Conservation (phyloP, 1,140 invertebrate species). For the Carcinoscorpius rotundicauda region DNA sequence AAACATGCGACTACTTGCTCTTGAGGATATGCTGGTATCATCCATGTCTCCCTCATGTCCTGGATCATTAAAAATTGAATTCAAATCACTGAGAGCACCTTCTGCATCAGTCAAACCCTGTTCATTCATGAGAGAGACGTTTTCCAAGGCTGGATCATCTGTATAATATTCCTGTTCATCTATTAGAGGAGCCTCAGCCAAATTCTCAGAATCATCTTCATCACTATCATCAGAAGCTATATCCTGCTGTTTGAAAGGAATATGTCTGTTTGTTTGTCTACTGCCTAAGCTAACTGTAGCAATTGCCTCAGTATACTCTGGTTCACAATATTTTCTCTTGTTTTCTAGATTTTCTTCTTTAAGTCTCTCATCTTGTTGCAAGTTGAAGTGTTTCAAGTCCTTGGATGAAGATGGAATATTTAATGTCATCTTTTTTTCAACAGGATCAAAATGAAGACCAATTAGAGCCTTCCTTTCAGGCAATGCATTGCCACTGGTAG, state of each 20-base stretch:
- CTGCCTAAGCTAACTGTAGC: too few relatives aligned
- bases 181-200: constrained; percentile 49
- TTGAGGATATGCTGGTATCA: constrained; percentile 55
- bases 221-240: neutral
- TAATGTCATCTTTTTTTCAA: too few relatives aligned
- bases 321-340: too few relatives aligned
- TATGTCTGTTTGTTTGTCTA: too few relatives aligned
- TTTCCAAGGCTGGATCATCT: constrained; percentile 66
- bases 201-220: constrained; percentile 14
- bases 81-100: constrained; percentile 68
- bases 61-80: constrained; percentile 58
- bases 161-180: constrained; percentile 57
- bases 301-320: too few relatives aligned
- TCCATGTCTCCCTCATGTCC: constrained; percentile 39
- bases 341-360: too few relatives aligned
- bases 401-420: too few relatives aligned
- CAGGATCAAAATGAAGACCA: too few relatives aligned
- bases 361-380: too few relatives aligned
- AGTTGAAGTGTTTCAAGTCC: too few relatives aligned
- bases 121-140: constrained; percentile 68
- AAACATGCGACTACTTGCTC: constrained; percentile 60
- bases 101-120: constrained; percentile 73
- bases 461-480: too few relatives aligned
- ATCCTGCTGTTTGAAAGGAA: neutral
- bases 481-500: too few relatives aligned